A percentile compares a stretch with the other conserved stretches of the same genome.
These are phyloP conservation scores for Salmo trutta DNA, from an alignment of 2,797 vertebrate genomes.

Conservation along the genomic window DNA sequence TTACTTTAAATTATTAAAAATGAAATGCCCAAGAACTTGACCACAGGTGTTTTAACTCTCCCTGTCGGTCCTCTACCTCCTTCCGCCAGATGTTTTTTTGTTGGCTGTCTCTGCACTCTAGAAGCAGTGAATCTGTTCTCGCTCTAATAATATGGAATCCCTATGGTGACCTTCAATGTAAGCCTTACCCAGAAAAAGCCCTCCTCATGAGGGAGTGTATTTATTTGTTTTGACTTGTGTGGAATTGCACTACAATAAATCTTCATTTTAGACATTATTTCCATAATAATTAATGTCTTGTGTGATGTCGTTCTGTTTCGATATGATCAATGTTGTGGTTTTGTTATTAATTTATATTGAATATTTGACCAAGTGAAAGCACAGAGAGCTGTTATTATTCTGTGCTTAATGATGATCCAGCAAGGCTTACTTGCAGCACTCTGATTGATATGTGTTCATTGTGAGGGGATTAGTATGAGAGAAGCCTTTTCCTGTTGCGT, in stretches of 20 bases:
- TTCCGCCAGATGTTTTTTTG: not conserved
- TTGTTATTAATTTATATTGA: not conserved
- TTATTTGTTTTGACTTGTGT: not conserved
- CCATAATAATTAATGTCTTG: not conserved
- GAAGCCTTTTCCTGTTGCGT: not conserved
- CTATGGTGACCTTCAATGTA: no score
- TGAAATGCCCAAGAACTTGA: slow-evolving; percentile 27
- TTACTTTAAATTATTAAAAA: slow-evolving; percentile 61
- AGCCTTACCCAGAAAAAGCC: no score
- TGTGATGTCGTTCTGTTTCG: not conserved
- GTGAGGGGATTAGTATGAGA: not conserved
- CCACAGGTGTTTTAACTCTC: no score
- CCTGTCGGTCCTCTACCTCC: not conserved
- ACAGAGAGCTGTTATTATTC: not conserved
- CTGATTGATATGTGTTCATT: not conserved
- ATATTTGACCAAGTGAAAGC: slow-evolving; percentile 12
- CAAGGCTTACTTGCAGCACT: not conserved
- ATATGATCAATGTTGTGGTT: slow-evolving; percentile 6
- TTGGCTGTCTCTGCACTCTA: not conserved
- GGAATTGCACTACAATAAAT: slow-evolving; percentile 1
- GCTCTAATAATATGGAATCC: not conserved
- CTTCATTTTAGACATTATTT: not conserved
- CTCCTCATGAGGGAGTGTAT: no score
- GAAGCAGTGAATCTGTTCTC: not conserved
- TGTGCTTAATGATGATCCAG: not conserved